phyloP scores from a whole-genome alignment of 2,888 invertebrate genomes.

The Luffia ferchaultella region DNA sequence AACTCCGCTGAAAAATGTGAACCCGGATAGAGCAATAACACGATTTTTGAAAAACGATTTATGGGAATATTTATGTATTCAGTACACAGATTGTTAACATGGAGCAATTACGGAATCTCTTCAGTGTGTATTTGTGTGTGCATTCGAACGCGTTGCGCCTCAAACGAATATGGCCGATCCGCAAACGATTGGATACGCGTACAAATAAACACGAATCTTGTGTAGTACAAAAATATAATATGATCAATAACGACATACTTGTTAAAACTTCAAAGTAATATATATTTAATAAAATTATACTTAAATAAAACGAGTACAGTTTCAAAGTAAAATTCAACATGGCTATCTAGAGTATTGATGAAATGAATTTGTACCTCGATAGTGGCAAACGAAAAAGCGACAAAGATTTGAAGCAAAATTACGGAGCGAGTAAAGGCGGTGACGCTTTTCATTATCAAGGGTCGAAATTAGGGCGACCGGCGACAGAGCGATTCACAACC shows the following conservation, averaged over 20 bases:
- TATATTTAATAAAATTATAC: background rate
- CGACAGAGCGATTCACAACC: conserved; percentile 2
- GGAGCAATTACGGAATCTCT: no score
- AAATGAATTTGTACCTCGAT: conserved; percentile 26
- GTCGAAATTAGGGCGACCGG: conserved; percentile 44
- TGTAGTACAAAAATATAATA: background rate
- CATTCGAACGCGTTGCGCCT: no score
- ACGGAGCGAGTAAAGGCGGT: conserved; percentile 31
- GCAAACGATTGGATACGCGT: background rate
- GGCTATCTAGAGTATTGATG: background rate
- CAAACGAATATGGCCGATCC: no score
- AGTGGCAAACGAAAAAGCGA: conserved; percentile 43
- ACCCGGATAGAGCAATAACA: no score
- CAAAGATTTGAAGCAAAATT: conserved; percentile 38
- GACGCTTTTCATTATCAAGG: conserved; percentile 56
- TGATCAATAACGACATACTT: background rate
- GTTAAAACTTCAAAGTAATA: background rate
- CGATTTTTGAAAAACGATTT: no score
- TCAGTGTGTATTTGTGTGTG: no score
- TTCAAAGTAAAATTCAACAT: background rate
- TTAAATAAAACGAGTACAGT: background rate
- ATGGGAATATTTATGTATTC: no score
- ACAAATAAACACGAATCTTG: background rate
- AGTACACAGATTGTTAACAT: no score
- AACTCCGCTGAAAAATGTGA: no score